These are phyloP conservation scores for Lagocephalus sceleratus DNA, from an alignment of 2,797 vertebrate genomes.

Conservation along the genomic window DNA sequence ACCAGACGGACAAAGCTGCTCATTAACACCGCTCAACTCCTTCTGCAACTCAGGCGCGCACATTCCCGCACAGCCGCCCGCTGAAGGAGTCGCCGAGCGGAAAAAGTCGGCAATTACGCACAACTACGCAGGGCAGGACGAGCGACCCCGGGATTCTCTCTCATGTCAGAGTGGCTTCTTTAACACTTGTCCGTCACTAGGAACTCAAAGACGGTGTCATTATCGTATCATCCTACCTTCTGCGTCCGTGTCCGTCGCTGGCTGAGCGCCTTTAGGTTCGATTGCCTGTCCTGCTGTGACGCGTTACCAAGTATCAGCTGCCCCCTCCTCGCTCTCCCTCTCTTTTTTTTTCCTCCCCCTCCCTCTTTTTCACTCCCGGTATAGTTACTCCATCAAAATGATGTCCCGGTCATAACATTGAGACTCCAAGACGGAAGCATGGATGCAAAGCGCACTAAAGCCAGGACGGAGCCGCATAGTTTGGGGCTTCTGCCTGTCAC, in stretches of 20 bases:
- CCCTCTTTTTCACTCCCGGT: constrained; percentile 22
- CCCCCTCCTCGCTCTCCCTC: constrained; percentile 13
- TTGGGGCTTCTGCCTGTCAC: background rate
- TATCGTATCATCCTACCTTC: constrained; percentile 73
- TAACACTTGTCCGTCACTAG: too few relatives aligned
- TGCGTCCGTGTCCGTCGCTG: constrained; percentile 72
- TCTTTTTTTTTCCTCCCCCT: background rate
- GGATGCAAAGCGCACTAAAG: background rate
- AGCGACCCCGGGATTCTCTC: background rate
- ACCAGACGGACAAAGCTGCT: too few relatives aligned
- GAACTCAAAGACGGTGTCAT: constrained; percentile 7
- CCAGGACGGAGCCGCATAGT: constrained; percentile 5
- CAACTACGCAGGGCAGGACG: background rate
- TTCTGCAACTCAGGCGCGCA: constrained; percentile 23
- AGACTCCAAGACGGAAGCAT: too few relatives aligned
- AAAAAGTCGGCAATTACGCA: constrained; percentile 46
- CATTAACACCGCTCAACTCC: background rate
- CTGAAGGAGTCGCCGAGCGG: background rate
- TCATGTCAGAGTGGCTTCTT: too few relatives aligned
- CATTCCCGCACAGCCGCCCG: background rate
- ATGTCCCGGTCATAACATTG: constrained; percentile 29
- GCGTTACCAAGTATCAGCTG: constrained; percentile 63
- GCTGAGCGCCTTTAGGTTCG: constrained; percentile 69
- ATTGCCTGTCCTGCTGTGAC: constrained; percentile 71
- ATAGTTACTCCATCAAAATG: constrained; percentile 37